Percentiles rank a stretch among this genome's conserved stretches.
These are phyloP conservation scores for Megalops atlanticus DNA, from an alignment of 2,113 vertebrate species.

Conservation along the genomic window DNA sequence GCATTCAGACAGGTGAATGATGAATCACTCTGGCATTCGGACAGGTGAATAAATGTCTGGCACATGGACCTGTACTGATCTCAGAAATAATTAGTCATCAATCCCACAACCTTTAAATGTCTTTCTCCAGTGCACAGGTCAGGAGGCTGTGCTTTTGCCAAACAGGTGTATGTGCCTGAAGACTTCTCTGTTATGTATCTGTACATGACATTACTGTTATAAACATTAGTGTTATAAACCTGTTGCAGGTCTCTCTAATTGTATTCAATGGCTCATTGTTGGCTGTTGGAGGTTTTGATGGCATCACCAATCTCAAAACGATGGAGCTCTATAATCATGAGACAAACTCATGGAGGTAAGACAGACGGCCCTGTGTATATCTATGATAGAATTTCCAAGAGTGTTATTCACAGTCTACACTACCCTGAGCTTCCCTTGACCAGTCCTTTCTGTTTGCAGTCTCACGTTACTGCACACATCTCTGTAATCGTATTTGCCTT, in stretches of 20 bases:
- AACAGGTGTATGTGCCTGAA: background rate
- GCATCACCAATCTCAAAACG: constrained; percentile 58
- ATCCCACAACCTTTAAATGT: background rate
- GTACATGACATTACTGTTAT: no score
- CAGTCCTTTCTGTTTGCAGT: no score
- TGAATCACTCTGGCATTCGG: background rate
- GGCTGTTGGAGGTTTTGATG: constrained; percentile 65
- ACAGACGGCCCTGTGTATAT: background rate
- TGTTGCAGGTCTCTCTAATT: constrained; percentile 54
- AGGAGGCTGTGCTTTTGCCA: background rate
- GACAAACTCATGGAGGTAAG: constrained; percentile 63
- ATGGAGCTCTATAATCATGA: constrained; percentile 63
- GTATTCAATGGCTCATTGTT: constrained; percentile 58
- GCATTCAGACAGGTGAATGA: background rate
- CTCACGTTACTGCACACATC: no score
- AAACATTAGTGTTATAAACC: constrained; percentile 8
- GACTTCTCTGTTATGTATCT: background rate
- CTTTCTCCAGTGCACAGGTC: background rate
- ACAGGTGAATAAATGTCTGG: background rate
- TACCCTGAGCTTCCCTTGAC: no score
- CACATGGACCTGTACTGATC: background rate
- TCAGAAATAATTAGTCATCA: background rate
- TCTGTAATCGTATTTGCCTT: no score
- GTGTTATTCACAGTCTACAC: no score
- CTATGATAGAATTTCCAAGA: no score